These are phyloP conservation scores for Cotesia chilonis DNA, from an alignment of 1,140 invertebrate species.

Conservation along the genomic window DNA sequence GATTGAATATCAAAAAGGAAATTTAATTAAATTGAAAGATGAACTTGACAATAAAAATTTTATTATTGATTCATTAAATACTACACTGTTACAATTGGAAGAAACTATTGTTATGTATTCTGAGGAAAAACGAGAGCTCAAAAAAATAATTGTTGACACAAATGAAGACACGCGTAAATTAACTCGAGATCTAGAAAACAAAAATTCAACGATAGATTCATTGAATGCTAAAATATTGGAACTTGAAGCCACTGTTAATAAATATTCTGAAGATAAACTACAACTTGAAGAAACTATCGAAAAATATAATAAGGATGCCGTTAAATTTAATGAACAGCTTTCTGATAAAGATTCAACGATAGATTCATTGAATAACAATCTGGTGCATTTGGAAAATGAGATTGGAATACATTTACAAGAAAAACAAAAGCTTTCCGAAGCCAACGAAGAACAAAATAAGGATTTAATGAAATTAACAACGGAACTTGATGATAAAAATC, in stretches of 20 bases:
- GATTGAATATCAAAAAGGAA: slow-evolving; percentile 1
- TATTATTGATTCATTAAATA: slow-evolving; percentile 1
- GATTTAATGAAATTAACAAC: not conserved
- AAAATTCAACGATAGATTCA: too few relatives aligned
- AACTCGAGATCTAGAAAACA: too few relatives aligned
- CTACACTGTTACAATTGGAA: not conserved
- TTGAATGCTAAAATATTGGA: too few relatives aligned
- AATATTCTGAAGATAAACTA: too few relatives aligned
- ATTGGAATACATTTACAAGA: not conserved
- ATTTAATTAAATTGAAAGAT: not conserved
- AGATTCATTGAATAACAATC: not conserved
- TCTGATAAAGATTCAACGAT: not conserved
- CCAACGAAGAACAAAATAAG: not conserved
- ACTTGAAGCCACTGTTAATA: too few relatives aligned
- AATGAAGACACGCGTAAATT: too few relatives aligned
- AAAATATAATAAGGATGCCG: not conserved
- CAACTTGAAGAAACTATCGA: not conserved
- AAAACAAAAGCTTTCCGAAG: not conserved
- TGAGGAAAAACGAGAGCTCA: not conserved
- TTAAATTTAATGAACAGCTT: not conserved
- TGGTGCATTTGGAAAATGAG: too few relatives aligned
- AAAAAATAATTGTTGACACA: too few relatives aligned
- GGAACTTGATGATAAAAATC: not conserved
- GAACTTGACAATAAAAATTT: slow-evolving; percentile 13
- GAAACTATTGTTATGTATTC: not conserved